Evolutionary conservation across 2,113 vertebrate genomes (phyloP).

Genomic region (Atherinomorus stipes): DNA sequence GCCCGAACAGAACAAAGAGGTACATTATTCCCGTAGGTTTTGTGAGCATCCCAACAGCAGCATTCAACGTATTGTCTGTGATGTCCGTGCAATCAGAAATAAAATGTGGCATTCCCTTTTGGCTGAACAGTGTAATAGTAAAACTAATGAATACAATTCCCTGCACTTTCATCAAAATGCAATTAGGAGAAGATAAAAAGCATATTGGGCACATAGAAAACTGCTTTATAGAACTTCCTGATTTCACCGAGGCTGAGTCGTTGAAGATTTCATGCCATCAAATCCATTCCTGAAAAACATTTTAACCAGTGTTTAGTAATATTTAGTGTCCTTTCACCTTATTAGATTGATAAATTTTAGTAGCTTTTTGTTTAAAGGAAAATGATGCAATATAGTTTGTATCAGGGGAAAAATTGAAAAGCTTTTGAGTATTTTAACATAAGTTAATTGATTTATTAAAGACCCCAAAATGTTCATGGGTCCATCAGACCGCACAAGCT

Average conservation of each 20-base stretch:
- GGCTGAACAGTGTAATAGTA: conserved; percentile 38
- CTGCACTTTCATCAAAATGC: conserved; percentile 60
- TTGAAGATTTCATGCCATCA: background rate
- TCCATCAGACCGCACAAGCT: no score
- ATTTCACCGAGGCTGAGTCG: conserved; percentile 9
- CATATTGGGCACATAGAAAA: conserved; percentile 20
- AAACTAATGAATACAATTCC: conserved; percentile 53
- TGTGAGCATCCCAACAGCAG: conserved; percentile 34
- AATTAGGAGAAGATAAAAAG: conserved; percentile 47
- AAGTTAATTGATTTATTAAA: no score
- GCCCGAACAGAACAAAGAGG: conserved; percentile 55
- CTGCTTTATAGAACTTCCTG: conserved; percentile 14
- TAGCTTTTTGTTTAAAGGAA: no score
- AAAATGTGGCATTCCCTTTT: conserved; percentile 29
- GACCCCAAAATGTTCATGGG: no score
- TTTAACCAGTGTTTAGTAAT: background rate
- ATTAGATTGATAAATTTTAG: background rate
- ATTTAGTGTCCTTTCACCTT: background rate
- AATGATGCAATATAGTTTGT: no score
- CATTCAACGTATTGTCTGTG: conserved; percentile 38
- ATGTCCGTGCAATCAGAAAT: conserved; percentile 50
- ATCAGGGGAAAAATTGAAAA: no score
- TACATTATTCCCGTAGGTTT: conserved; percentile 52
- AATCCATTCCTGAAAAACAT: background rate
- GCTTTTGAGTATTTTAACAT: no score